phyloP scores from a whole-genome alignment of 92 coral and sea anemone genomes.

The Chrysogorgia sp. region DNA sequence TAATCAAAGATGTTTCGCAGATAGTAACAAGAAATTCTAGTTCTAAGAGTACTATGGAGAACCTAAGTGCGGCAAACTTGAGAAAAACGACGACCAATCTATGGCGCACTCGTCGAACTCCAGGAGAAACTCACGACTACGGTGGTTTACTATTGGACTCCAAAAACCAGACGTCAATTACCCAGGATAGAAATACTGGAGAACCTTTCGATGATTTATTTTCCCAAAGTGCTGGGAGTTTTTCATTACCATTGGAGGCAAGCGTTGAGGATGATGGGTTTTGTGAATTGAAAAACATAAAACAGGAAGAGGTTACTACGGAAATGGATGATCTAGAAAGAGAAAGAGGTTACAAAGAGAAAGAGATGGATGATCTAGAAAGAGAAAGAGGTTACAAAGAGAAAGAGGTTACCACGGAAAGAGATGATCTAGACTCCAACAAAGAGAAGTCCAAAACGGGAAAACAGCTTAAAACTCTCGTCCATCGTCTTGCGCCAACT shows the following conservation, averaged over 20 bases:
- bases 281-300: background rate
- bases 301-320: background rate
- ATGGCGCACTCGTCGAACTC: background rate
- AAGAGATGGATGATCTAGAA: no score
- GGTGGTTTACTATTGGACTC: no score
- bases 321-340: no score
- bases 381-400: no score
- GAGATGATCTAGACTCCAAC: conserved; percentile 54
- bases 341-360: no score
- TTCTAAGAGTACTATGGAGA: background rate
- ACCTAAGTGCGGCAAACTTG: background rate
- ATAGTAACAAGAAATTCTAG: conserved; percentile 22
- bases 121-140: no score
- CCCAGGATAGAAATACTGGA: no score
- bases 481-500: conserved; percentile 91
- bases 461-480: conserved; percentile 67
- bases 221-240: background rate
- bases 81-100: background rate
- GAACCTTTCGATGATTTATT: background rate
- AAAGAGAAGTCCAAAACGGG: conserved; percentile 50
- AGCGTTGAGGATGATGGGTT: background rate
- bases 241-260: background rate
- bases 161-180: no score
- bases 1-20: conserved; percentile 11
- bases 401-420: background rate